Percentiles rank a stretch among this genome's conserved stretches.
Evolutionary conservation across 2,113 vertebrate genomes (phyloP).

Genomic region (Gadus macrocephalus): DNA sequence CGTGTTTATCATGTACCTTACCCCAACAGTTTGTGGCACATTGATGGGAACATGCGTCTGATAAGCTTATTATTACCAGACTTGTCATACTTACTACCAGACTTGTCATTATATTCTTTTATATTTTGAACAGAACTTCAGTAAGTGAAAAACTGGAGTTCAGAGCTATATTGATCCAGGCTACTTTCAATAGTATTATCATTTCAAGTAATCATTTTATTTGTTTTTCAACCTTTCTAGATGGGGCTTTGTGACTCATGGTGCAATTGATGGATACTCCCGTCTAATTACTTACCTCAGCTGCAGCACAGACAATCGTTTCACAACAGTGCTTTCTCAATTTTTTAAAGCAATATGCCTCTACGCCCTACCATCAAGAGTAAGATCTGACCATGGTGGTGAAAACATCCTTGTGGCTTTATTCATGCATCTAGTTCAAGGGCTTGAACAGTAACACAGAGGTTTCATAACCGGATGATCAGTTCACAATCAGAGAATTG

Average conservation of each 20-base stretch:
- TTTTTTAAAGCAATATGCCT: constrained; percentile 24
- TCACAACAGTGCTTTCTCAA: constrained; percentile 16
- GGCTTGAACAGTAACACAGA: neutral
- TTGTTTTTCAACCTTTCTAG: neutral
- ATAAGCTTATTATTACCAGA: neutral
- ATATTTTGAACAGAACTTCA: no score
- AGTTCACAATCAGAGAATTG: constrained; percentile 15
- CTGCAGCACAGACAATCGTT: constrained; percentile 17
- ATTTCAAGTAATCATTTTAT: no score
- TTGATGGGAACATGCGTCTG: neutral
- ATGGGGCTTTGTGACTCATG: constrained; percentile 10
- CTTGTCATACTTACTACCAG: neutral
- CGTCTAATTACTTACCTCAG: constrained; percentile 14
- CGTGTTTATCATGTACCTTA: neutral
- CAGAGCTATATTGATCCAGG: no score
- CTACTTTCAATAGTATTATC: no score
- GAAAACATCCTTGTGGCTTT: constrained; percentile 20
- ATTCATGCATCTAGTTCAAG: constrained; percentile 28
- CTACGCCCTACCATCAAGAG: constrained; percentile 24
- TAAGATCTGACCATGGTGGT: constrained; percentile 26
- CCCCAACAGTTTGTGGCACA: no score
- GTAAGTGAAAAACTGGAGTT: no score
- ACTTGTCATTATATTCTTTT: no score
- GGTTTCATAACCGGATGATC: constrained; percentile 27
- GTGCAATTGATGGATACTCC: constrained; percentile 15